These are phyloP conservation scores for Hydractinia symbiolongicarpus DNA, from an alignment of 30 jellyfish, hydroid and myxozoan species.

Conservation along the genomic window DNA sequence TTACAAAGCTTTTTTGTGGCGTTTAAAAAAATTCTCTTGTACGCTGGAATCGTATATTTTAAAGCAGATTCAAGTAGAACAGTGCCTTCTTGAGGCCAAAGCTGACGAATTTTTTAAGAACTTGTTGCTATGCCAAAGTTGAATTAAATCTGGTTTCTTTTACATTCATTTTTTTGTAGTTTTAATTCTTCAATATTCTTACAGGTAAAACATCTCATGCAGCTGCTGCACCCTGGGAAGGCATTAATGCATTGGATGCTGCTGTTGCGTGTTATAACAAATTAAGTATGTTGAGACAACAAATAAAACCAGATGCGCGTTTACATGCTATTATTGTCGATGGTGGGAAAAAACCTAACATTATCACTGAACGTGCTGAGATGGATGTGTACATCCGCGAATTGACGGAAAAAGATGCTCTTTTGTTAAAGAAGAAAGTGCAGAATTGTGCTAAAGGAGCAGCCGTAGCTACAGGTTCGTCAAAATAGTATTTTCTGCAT, in stretches of 20 bases:
- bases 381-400: constrained; percentile 52
- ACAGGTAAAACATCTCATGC: constrained; percentile 90
- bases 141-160: too few relatives aligned
- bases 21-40: too few relatives aligned
- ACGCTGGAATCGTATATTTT: too few relatives aligned
- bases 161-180: too few relatives aligned
- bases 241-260: constrained; percentile 89
- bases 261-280: constrained; percentile 66
- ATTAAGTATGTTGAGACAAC: constrained; percentile 86
- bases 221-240: constrained; percentile 85
- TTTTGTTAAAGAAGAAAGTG: constrained; percentile 36
- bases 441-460: constrained; percentile 73
- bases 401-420: constrained; percentile 41
- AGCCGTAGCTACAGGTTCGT: constrained; percentile 60
- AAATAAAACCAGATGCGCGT: constrained; percentile 54
- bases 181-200: neutral
- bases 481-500: neutral
- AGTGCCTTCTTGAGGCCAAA: too few relatives aligned
- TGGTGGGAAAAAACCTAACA: constrained; percentile 80
- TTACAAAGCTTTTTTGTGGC: too few relatives aligned
- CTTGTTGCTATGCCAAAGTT: too few relatives aligned
- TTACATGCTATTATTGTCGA: constrained; percentile 68
- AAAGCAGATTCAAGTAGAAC: too few relatives aligned
- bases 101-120: too few relatives aligned
- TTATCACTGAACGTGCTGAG: constrained; percentile 60